Evolutionary conservation across 2,888 invertebrate genomes (phyloP), one percentile per base, ranked within the genome.

Genomic region (Sphecodes monilicornis): DNA sequence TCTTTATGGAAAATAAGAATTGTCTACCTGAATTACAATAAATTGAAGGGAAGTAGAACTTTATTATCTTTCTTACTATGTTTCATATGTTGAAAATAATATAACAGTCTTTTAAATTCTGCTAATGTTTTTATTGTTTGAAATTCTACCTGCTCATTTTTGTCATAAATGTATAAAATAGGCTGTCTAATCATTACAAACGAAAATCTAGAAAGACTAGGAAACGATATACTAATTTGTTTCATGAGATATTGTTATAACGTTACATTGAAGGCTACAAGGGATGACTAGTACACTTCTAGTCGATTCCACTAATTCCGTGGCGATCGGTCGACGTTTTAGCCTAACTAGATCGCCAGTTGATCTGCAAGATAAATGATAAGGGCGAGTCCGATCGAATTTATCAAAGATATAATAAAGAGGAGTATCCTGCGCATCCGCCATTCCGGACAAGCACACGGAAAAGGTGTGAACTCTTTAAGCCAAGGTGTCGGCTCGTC

Each of bases 391-490:
- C 86, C 78, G 84, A 88, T 86, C 84, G 86, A 85, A 84, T 90
- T 89, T 90, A 89, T 90, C 89, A 88, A 87, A 88, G 86, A 90
- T 89, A 90, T 85, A 89, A 90, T 85, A 90, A 90, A 88, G 88
- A 87, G 76, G 77, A 82, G 88, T 79, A 84, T 87, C 81, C 88
- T 71, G 80, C 78, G 74, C 70, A 81, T 73, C 85, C 85, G 84
- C 86, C 86, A 84, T 86, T 84, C 78, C 39, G 80, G 78, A 76
- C 86, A 81, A 82, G 88, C 87, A 82, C 85, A 87, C 78, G 90
- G 90, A 91, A 91, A 92, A 93, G 93, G 93, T 93, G 94, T 93
- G 93, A 94, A 93, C 93, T 93, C 91, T 93, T 93, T 93, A 93
- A 93, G 92, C 87, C 85, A 86, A 87, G 90, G 90, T 91, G 92